phyloP scores from a whole-genome alignment of 1,140 invertebrate genomes.

The Drosophila lini region DNA sequence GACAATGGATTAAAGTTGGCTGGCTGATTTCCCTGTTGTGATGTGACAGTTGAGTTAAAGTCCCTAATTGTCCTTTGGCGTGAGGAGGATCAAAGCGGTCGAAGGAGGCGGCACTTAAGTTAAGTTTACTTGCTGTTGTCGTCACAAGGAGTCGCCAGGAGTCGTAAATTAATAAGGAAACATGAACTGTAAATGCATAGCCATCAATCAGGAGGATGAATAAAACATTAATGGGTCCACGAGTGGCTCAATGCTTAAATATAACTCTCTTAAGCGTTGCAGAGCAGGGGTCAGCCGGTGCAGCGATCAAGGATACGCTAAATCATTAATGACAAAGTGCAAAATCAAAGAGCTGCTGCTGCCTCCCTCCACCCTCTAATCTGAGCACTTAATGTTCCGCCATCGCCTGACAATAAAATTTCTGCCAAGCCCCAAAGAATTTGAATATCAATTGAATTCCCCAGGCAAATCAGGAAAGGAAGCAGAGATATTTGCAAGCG shows the following conservation, averaged over 20 bases:
- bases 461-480: slow-evolving; percentile 24
- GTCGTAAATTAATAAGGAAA: slow-evolving; percentile 46
- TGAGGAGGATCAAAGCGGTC: slow-evolving; percentile 35
- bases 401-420: neutral
- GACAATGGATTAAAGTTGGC: slow-evolving; percentile 67
- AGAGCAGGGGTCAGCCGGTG: neutral
- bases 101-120: slow-evolving; percentile 1
- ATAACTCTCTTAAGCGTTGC: neutral
- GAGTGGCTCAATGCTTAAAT: slow-evolving; percentile 9
- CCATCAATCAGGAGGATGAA: slow-evolving; percentile 36
- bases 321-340: neutral
- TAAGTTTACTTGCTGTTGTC: slow-evolving; percentile 15
- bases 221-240: slow-evolving; percentile 37
- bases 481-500: slow-evolving; percentile 28
- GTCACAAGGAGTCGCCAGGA: slow-evolving; percentile 11
- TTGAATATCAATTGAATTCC: slow-evolving; percentile 39
- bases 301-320: neutral
- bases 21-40: slow-evolving; percentile 24
- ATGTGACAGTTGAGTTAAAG: slow-evolving; percentile 22
- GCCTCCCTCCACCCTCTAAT: neutral
- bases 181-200: slow-evolving; percentile 39
- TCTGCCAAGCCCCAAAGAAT: slow-evolving; percentile 5
- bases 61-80: slow-evolving; percentile 52
- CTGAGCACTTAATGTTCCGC: slow-evolving; percentile 3
- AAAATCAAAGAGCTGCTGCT: slow-evolving; percentile 3